Evolutionary conservation across 2,888 invertebrate genomes (phyloP).

Genomic region (Rhagonycha lutea): DNA sequence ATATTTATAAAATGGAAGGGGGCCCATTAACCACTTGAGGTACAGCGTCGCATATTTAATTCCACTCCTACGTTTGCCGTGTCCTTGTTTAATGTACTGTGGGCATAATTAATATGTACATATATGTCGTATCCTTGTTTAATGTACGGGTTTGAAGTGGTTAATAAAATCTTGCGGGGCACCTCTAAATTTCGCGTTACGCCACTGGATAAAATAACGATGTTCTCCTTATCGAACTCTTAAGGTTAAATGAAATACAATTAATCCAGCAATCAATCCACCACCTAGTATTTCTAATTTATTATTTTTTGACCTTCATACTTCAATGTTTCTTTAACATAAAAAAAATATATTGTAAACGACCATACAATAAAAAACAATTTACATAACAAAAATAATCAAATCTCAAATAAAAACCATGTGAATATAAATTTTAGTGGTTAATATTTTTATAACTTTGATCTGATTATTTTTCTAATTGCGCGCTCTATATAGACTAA

Average conservation of each 20-base stretch:
- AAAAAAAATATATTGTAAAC: background rate
- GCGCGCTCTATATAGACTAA: background rate
- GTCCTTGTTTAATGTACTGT: too few species aligned
- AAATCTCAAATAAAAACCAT: background rate
- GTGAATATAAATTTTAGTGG: background rate
- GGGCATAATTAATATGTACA: too few species aligned
- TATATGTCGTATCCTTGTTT: too few species aligned
- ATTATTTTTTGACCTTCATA: background rate
- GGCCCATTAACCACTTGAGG: too few species aligned
- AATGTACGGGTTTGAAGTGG: too few species aligned
- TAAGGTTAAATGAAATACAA: slow-evolving; percentile 12
- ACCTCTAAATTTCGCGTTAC: too few species aligned
- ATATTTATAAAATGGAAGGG: too few species aligned
- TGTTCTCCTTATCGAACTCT: too few species aligned
- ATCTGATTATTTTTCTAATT: background rate
- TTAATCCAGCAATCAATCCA: background rate
- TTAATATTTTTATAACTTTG: background rate
- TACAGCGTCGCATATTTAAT: too few species aligned
- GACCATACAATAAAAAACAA: background rate
- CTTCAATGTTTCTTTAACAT: background rate
- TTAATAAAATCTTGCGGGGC: too few species aligned
- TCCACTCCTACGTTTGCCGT: too few species aligned
- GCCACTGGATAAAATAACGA: too few species aligned
- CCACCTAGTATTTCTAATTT: background rate
- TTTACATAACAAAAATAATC: background rate